Percentiles rank a stretch among this genome's conserved stretches.
Evolutionary conservation across 1,140 invertebrate genomes (phyloP).

Genomic region (Scaptomyza pallida): DNA sequence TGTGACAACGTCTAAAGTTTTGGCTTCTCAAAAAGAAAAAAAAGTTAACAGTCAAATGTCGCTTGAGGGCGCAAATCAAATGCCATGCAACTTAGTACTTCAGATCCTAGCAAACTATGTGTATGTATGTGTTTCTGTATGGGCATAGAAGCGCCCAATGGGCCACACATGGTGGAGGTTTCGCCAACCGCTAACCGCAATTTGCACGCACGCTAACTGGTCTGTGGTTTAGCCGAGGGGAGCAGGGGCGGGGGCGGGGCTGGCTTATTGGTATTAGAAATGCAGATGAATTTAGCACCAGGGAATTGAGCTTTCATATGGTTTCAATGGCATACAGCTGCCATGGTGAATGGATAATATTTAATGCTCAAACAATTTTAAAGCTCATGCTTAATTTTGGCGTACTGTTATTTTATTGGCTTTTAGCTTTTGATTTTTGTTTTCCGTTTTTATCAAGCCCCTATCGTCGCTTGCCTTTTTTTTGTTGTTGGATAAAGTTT

Average conservation of each 20-base stretch:
- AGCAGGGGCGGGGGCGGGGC: not conserved
- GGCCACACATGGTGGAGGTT: not conserved
- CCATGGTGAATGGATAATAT: not conserved
- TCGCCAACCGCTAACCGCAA: constrained; percentile 26
- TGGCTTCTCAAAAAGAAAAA: constrained; percentile 30
- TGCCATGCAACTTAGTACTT: constrained; percentile 24
- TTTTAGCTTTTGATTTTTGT: not conserved
- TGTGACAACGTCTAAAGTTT: constrained; percentile 64
- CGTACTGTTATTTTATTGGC: not conserved
- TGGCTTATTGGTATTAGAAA: constrained; percentile 43
- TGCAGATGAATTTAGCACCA: constrained; percentile 53
- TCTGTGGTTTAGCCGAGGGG: constrained; percentile 3
- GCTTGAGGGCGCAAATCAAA: constrained; percentile 61
- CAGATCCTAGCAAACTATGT: not conserved
- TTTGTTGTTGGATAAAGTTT: constrained; percentile 37
- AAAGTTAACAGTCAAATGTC: constrained; percentile 52
- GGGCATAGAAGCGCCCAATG: not conserved
- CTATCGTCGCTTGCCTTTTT: constrained; percentile 5
- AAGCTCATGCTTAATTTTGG: constrained; percentile 4
- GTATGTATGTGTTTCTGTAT: not conserved
- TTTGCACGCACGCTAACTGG: constrained; percentile 34
- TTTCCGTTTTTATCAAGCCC: not conserved
- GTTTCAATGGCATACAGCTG: constrained; percentile 2
- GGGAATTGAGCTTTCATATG: constrained; percentile 39
- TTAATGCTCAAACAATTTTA: not conserved